Base-by-base conservation (phyloP, 2,888 invertebrate species). In the Plagodis pulveraria region DNA sequence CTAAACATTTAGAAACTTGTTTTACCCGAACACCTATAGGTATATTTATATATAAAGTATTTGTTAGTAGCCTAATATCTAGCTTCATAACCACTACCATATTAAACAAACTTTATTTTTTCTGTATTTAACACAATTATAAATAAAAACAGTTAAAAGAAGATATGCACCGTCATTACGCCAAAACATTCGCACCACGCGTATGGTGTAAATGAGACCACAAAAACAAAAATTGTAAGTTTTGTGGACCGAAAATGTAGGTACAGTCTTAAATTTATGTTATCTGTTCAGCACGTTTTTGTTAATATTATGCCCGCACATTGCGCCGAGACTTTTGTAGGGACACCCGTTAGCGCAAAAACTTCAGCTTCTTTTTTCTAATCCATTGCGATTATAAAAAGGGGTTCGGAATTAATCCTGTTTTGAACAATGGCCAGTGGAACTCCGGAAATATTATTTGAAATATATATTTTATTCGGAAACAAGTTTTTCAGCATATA, bases 191-290 rank as follows among this genome's bases (percentile, higher is more conserved):
- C 36, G 8, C 6, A 55, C 57, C 43, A 55, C 32, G 58, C 56
- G 46, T 11, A 43, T 45, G 61, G 44, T 52, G 63, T 56, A 62
- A 66, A 68, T 66, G 56, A 53, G 61, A 56, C 52, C 56, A 44
- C 41, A 45, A 50, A 52, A 56, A 65, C 46, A 66, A 64, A 67
- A 58, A 53, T 54, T 41, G 44, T 11, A 56, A 54, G 51, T 62
- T 64, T 65, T 66, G 59, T 55, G 34, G 38, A 59, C 50, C 56
- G 57, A 52, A 59, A 65, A 66, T 63, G 50, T 36, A 52, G 50
- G 49, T 59, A 58, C 57, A 61, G 57, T 63, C 60, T 65, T 63
- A 62, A 65, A 66, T 67, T 47, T 65, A 69, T 64, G 65, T 62
- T 58, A 62, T 62, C 59, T 63, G 59, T 55, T 60, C 63, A 50